phyloP scores from a whole-genome alignment of 2,888 invertebrate genomes.

The Yponomeuta plumbellus region DNA sequence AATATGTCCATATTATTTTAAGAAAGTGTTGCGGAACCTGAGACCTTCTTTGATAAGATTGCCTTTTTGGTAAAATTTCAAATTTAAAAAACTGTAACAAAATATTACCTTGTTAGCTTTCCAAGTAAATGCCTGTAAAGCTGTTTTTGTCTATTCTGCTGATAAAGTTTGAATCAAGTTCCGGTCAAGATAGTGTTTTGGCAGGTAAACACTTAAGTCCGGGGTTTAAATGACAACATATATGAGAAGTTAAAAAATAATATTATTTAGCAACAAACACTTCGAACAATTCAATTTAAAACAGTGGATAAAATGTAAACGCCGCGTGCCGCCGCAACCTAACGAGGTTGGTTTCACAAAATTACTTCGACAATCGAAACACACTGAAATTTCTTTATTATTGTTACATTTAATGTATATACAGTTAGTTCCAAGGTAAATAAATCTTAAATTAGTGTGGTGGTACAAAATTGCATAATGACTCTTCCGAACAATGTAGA shows the following conservation, averaged over 20 bases:
- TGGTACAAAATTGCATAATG: background rate
- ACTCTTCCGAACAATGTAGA: background rate
- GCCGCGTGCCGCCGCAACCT: too few relatives aligned
- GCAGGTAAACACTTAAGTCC: background rate
- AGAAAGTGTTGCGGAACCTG: conserved; percentile 26
- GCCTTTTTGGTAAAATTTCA: background rate
- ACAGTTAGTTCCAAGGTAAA: background rate
- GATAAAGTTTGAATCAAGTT: background rate
- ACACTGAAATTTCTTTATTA: too few relatives aligned
- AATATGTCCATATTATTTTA: background rate
- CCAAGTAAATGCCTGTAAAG: background rate
- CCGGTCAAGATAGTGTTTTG: background rate
- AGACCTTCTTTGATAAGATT: conserved; percentile 30
- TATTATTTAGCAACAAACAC: too few relatives aligned
- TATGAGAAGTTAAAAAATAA: too few relatives aligned
- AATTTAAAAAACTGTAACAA: background rate
- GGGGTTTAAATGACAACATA: too few relatives aligned
- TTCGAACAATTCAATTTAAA: too few relatives aligned
- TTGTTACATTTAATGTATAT: too few relatives aligned
- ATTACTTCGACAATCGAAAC: too few relatives aligned
- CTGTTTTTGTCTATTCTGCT: background rate
- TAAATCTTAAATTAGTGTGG: background rate
- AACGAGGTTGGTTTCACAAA: too few relatives aligned
- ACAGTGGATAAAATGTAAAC: too few relatives aligned
- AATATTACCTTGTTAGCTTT: background rate